Percentiles rank a stretch among this genome's conserved stretches.
phyloP scores from a whole-genome alignment of 2,113 vertebrate genomes.

The Ramphastos sulfuratus region DNA sequence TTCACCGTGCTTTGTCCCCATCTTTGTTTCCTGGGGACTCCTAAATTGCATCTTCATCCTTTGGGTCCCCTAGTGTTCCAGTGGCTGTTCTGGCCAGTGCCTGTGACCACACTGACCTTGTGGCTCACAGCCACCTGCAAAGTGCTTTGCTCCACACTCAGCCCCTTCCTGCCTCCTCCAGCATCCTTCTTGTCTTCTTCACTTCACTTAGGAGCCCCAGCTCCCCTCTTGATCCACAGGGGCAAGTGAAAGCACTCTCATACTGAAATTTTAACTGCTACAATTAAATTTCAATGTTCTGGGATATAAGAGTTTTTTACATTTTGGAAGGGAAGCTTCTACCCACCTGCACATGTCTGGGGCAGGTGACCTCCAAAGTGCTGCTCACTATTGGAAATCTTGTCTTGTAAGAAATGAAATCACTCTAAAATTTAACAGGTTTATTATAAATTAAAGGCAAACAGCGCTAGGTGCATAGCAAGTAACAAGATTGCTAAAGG shows the following conservation, averaged over 20 bases:
- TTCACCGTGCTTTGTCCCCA: background rate
- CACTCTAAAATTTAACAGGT: too few relatives aligned
- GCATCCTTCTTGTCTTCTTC: background rate
- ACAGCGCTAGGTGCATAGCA: too few relatives aligned
- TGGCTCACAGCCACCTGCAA: background rate
- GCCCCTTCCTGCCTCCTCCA: background rate
- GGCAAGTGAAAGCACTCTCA: background rate
- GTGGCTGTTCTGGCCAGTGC: background rate
- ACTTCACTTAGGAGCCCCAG: background rate
- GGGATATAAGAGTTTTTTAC: background rate
- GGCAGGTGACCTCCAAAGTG: background rate
- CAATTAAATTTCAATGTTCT: background rate
- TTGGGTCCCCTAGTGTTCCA: background rate
- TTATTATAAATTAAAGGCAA: too few relatives aligned
- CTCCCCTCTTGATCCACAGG: background rate
- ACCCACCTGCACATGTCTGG: background rate
- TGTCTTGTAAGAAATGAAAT: too few relatives aligned
- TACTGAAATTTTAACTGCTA: background rate
- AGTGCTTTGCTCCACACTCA: fast-evolving
- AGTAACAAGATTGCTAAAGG: too few relatives aligned
- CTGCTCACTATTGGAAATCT: background rate
- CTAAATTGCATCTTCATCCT: fast-evolving
- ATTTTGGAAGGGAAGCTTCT: background rate
- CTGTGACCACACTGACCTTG: background rate
- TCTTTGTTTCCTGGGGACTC: background rate